These are phyloP conservation scores for Mythimna impura DNA, from an alignment of 2,888 invertebrate species.

Conservation along the genomic window DNA sequence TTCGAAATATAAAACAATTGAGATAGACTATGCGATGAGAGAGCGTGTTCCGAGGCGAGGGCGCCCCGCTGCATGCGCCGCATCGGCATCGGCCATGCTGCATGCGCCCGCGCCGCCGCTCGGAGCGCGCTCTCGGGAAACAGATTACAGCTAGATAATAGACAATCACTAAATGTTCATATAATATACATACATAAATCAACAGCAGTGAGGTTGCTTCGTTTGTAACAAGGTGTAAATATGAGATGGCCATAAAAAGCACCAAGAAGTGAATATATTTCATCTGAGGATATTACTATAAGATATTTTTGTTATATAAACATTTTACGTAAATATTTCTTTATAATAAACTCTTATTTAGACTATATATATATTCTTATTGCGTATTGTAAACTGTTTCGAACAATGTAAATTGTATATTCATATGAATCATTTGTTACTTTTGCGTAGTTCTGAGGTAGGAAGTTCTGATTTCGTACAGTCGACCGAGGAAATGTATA, in stretches of 20 bases:
- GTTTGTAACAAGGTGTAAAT: conserved; percentile 86
- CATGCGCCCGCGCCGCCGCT: neutral
- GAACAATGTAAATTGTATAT: conserved; percentile 82
- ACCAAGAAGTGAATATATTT: conserved; percentile 83
- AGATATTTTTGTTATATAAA: conserved; percentile 84
- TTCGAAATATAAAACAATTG: conserved; percentile 73
- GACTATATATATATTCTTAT: conserved; percentile 83
- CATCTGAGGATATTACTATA: conserved; percentile 81
- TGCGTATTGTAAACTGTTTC: conserved; percentile 85
- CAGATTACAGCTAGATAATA: conserved; percentile 74
- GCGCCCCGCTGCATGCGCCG: conserved; percentile 7
- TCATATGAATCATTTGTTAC: conserved; percentile 81
- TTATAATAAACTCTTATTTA: conserved; percentile 88
- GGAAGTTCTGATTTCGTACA: conserved; percentile 82
- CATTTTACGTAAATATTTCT: conserved; percentile 87
- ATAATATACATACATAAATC: conserved; percentile 75
- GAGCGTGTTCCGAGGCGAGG: conserved; percentile 44
- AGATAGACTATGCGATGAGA: conserved; percentile 70
- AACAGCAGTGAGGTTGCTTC: conserved; percentile 79
- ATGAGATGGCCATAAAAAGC: conserved; percentile 86
- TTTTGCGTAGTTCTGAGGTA: conserved; percentile 89
- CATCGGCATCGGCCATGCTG: too few species aligned
- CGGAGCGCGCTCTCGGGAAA: conserved; percentile 67
- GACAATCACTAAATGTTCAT: conserved; percentile 70
- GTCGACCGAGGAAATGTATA: conserved; percentile 62